Evolutionary conservation across 2,113 vertebrate species (phyloP).

Genomic region (Colossoma macropomum): DNA sequence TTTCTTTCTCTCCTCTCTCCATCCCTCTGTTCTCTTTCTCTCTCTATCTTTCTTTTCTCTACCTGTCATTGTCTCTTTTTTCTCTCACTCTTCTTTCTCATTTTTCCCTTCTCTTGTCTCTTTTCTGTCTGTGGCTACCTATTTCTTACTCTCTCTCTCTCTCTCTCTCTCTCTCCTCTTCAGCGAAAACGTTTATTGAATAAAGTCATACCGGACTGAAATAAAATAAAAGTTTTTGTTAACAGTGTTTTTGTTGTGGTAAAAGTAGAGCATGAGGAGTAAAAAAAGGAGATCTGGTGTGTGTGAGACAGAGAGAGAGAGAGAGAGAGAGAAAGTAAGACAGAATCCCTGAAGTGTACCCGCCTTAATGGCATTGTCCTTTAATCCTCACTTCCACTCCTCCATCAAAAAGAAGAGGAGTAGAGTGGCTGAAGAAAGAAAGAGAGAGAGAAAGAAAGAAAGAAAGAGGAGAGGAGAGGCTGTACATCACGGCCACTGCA

Average conservation of each 20-base stretch:
- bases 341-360: background rate
- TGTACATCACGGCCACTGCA: too few relatives aligned
- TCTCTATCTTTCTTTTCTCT: background rate
- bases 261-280: too few relatives aligned
- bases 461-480: background rate
- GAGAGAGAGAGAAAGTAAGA: background rate
- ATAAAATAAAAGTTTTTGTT: too few relatives aligned
- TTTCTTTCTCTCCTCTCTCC: too few relatives aligned
- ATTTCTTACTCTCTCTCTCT: slow-evolving; percentile 44
- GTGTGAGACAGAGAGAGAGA: background rate
- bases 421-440: slow-evolving; percentile 25
- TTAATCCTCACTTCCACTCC: background rate
- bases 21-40: background rate
- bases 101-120: slow-evolving; percentile 43
- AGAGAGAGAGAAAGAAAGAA: background rate
- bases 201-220: too few relatives aligned
- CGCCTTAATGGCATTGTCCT: background rate
- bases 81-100: background rate
- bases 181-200: too few relatives aligned
- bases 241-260: background rate
- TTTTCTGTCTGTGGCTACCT: too few relatives aligned
- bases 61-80: background rate
- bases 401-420: background rate
- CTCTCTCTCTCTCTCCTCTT: too few relatives aligned
- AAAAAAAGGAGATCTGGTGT: too few relatives aligned